These are phyloP conservation scores for Agonum fuliginosum DNA, from an alignment of 2,888 invertebrate species.

Conservation along the genomic window DNA sequence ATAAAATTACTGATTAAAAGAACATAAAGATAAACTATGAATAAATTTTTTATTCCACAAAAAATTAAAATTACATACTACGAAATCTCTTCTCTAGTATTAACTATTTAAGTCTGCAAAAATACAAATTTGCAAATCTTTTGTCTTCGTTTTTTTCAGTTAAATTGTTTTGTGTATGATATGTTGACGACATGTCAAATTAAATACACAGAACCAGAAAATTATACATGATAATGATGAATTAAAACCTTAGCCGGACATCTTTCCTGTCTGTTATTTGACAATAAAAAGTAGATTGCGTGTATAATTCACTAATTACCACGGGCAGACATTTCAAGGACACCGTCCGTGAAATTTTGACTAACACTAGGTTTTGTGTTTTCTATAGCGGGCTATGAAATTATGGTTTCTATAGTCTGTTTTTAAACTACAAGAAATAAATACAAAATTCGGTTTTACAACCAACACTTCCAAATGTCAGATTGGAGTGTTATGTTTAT, in stretches of 20 bases:
- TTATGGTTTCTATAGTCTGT: neutral
- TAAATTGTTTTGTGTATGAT: constrained; percentile 12
- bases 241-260: constrained; percentile 25
- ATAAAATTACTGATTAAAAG: too few relatives aligned
- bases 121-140: neutral
- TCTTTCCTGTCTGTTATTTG: constrained; percentile 36
- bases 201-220: neutral
- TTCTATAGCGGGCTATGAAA: neutral
- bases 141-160: constrained; percentile 5
- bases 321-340: constrained; percentile 24
- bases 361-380: neutral
- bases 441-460: too few relatives aligned
- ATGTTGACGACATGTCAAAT: constrained; percentile 10
- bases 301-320: constrained; percentile 41
- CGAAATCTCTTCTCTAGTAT: neutral
- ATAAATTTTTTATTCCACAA: too few relatives aligned
- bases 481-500: too few relatives aligned
- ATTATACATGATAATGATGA: constrained; percentile 42
- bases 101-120: neutral
- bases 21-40: too few relatives aligned
- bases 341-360: constrained; percentile 34
- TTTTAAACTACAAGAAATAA: too few relatives aligned
- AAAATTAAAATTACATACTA: neutral
- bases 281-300: constrained; percentile 29
- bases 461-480: too few relatives aligned